These are phyloP conservation scores for Chamaetylas fuelleborni DNA, from an alignment of 2,113 vertebrate species.

Conservation along the genomic window DNA sequence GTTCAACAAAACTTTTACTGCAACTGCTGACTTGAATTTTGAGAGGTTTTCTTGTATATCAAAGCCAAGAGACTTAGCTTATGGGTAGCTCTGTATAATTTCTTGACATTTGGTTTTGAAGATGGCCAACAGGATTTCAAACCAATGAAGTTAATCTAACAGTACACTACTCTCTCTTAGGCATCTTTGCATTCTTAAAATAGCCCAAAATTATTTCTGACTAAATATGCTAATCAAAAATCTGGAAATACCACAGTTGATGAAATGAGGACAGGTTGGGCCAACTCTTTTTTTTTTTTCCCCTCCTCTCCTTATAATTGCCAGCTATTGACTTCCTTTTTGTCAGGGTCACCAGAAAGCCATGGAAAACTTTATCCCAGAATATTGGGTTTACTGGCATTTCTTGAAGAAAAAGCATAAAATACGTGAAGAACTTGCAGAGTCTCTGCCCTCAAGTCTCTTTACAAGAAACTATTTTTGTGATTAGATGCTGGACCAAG, in stretches of 20 bases:
- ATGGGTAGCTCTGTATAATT: not conserved
- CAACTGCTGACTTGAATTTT: not conserved
- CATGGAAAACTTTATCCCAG: conserved; percentile 17
- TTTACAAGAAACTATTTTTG: conserved; percentile 57
- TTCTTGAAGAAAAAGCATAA: conserved; percentile 17
- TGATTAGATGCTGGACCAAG: conserved; percentile 25
- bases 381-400: conserved; percentile 2
- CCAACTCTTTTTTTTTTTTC: not conserved
- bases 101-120: not conserved
- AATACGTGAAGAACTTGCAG: conserved; percentile 1
- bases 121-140: not conserved
- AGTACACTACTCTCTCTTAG: not conserved
- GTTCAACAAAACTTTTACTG: not conserved
- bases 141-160: not conserved
- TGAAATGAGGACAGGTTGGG: not conserved
- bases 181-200: not conserved
- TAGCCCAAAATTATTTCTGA: not conserved
- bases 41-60: not conserved
- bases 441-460: conserved; percentile 34
- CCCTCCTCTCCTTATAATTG: not conserved
- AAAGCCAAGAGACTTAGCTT: not conserved
- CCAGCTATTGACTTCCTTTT: not conserved
- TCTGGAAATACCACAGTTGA: not conserved
- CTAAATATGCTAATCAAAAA: not conserved
- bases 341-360: not conserved